Percentiles rank a stretch among this genome's conserved stretches.
phyloP scores from a whole-genome alignment of 2,113 vertebrate species.

The Sorex fumeus region DNA sequence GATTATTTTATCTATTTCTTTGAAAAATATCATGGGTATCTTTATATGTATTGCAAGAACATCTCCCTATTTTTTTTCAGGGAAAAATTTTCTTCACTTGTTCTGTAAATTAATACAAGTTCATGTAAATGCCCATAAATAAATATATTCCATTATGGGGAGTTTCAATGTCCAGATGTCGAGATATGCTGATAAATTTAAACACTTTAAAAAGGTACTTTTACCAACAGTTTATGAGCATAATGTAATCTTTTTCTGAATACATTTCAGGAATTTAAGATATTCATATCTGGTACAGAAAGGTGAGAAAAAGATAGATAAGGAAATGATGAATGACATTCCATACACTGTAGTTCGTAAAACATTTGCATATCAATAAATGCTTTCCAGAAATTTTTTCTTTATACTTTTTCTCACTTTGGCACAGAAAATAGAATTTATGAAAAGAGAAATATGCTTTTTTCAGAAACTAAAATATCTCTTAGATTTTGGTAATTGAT shows the following conservation, averaged over 20 bases:
- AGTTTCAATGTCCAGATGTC: background rate
- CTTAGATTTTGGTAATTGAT: background rate
- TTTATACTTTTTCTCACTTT: slow-evolving; percentile 24
- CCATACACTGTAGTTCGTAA: accelerated
- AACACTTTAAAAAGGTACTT: background rate
- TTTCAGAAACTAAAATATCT: slow-evolving; percentile 49
- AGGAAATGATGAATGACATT: background rate
- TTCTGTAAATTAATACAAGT: slow-evolving; percentile 6
- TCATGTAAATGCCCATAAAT: background rate
- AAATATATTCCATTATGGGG: background rate
- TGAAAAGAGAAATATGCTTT: background rate
- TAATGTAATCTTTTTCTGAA: background rate
- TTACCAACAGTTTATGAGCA: background rate
- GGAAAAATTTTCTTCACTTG: background rate
- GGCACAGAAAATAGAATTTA: background rate
- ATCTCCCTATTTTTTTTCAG: background rate
- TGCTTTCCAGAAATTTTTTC: background rate
- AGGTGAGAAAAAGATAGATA: background rate
- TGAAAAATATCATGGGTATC: no score
- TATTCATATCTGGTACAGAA: background rate
- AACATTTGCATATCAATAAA: background rate
- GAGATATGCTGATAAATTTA: background rate
- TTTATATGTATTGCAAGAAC: background rate
- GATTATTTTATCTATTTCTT: no score
- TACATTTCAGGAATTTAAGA: background rate